phyloP scores from a whole-genome alignment of 2,888 invertebrate genomes.

The Druceiella hillmani region DNA sequence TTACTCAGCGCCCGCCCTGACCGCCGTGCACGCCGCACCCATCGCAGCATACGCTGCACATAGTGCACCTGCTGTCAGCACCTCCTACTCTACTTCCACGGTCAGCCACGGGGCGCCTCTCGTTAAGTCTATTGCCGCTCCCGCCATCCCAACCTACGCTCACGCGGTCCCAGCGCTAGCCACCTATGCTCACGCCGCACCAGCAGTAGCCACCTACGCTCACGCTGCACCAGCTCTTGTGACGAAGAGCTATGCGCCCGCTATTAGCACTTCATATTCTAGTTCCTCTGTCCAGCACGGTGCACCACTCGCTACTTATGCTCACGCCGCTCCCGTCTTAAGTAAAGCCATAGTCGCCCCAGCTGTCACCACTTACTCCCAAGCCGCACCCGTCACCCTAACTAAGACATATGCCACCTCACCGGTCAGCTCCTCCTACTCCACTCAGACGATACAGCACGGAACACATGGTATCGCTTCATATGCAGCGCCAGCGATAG shows the following conservation, averaged over 20 bases:
- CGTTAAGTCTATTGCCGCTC: conserved; percentile 28
- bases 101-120: conserved; percentile 23
- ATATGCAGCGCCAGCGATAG: conserved; percentile 22
- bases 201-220: conserved; percentile 31
- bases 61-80: conserved; percentile 25
- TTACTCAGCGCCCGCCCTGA: conserved; percentile 26
- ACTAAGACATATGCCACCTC: too few species aligned
- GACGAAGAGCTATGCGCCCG: background rate
- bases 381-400: conserved; percentile 11
- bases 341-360: too few species aligned
- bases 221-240: conserved; percentile 27
- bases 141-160: too few species aligned
- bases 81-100: conserved; percentile 17
- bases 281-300: too few species aligned
- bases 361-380: conserved; percentile 20
- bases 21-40: conserved; percentile 26
- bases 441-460: conserved; percentile 1
- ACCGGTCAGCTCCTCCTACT: conserved; percentile 7
- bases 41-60: conserved; percentile 28
- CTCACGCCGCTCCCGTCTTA: too few species aligned
- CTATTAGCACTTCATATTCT: too few species aligned
- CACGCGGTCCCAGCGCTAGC: too few species aligned
- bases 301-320: too few species aligned
- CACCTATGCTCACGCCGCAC: too few species aligned
- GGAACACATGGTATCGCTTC: conserved; percentile 18